Base-by-base conservation (phyloP, 2,797 vertebrate genomes). In the Sebastes oblongus region DNA sequence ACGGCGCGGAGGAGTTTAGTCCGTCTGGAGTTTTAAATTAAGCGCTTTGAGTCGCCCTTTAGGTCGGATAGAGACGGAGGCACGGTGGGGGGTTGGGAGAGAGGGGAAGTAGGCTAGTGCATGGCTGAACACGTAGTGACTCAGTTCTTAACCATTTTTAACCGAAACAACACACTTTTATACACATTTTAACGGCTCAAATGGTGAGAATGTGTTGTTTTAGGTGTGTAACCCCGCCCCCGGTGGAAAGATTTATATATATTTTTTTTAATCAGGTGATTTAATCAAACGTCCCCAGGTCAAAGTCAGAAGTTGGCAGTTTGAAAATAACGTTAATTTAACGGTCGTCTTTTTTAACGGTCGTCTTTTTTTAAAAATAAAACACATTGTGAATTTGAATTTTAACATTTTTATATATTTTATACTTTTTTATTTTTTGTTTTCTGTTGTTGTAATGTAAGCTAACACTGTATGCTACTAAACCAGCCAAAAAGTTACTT, bases 11-110 rank as follows among this genome's bases (percentile, higher is more conserved):
- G 90, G 66, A 91, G 88, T 93, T 92, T 93, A 84, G 92, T 89
- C 92, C 82, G 90, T 91, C 61, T 89, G 89, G 93, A 95, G 93
- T 93, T 97, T 97, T 94, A 96, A 96, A 96, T 96, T 92, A 94
- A 95, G 96, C 96, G 96, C 96, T 96, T 95, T 93, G 95, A 94
- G 93, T 93, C 90, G 89, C 89, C 86, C 89, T 93, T 91, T 86
- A 72, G 87, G 86, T 85, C 91, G 39, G 87, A 69, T 32, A 66
- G 86, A 85, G 92, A 86, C 73, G 54, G 0, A 87, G 89, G 88
- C 82, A 7, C 85, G 93, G 92, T 92, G 95, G 95, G 96, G 96
- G 95, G 93, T 93, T 92, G 94, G 94, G 95, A 93, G 89, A 88
- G 36, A 22, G 61, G 90, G 93, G 94, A 92, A 94, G 93, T 86